Evolutionary conservation across 2,113 vertebrate genomes (phyloP).

Genomic region (Diglossa brunneiventris): DNA sequence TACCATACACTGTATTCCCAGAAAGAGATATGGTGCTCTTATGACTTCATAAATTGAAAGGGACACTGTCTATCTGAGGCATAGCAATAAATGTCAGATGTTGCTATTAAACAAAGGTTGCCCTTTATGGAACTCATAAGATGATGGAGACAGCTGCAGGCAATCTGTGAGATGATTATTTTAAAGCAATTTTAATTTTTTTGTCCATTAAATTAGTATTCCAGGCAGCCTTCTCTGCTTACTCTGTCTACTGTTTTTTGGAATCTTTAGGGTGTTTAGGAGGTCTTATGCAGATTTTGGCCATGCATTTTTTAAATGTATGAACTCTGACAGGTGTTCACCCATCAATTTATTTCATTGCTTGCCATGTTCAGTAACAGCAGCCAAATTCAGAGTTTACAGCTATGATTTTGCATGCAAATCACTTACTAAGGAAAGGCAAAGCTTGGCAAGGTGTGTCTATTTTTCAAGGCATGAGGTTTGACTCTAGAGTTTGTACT

Average conservation of each 20-base stretch:
- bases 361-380: not conserved
- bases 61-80: slow-evolving; percentile 25
- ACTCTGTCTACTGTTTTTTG: not conserved
- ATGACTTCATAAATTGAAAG: slow-evolving; percentile 52
- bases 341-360: not conserved
- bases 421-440: not conserved
- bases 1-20: not conserved
- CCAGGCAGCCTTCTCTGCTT: not conserved
- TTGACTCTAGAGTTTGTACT: not conserved
- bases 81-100: slow-evolving; percentile 61
- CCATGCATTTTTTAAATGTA: not conserved
- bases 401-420: not conserved
- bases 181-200: not conserved
- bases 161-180: not conserved
- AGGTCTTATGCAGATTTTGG: not conserved
- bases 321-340: not conserved
- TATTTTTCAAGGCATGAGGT: not conserved
- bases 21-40: slow-evolving; percentile 19
- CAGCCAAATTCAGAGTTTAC: not conserved
- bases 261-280: not conserved
- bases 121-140: slow-evolving; percentile 56
- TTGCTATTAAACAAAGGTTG: slow-evolving; percentile 70
- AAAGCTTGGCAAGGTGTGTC: not conserved
- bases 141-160: not conserved
- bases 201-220: slow-evolving; percentile 7